Base-by-base conservation (phyloP, 2,888 invertebrate genomes). In the Labia minor region DNA sequence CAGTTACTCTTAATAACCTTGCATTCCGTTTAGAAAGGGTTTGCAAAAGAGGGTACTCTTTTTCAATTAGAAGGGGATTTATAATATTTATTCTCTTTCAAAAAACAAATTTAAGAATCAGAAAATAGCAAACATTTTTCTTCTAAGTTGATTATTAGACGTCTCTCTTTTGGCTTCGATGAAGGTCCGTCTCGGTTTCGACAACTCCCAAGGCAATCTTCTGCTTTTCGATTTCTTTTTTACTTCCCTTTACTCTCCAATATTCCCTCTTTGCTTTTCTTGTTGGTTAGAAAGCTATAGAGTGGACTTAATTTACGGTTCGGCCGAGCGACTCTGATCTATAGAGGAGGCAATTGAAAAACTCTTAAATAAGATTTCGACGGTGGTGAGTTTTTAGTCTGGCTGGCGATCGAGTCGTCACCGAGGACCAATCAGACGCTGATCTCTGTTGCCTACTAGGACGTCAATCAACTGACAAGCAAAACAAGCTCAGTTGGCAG, bases 341-440 rank as follows among this genome's bases (percentile, higher is more conserved):
- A 49, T 49, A 49, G 49, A 49, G 49, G 49, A 49, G 49, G n/a
- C 49, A 49, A 49, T 49, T 49, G 49, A 49, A 49, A 49, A 49
- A 49, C 49, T 16, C 49, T 49, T 49, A 49, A 49, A 49, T 49
- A 49, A 49, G 49, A 49, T 49, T 49, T 49, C 8, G 49, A 16
- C 49, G 16, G 14, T 16, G 49, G 16, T 49, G 49, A 26, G 49
- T 49, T 49, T 49, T 49, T 49, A 49, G 49, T 49, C 14, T 49
- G 49, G 26, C 8, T 26, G 26, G 26, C 8, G 26, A 26, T 8
- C 26, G 26, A 26, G 26, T 26, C 26, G 26, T 26, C 26, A 26
- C 26, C 26, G 26, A 26, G 8, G 26, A 6, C 26, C 49, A 49
- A 49, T 49, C 49, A 49, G 49, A 8, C 16, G 49, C 49, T 49